phyloP scores from a whole-genome alignment of 2,888 invertebrate genomes.

The Oxytorus armatus region DNA sequence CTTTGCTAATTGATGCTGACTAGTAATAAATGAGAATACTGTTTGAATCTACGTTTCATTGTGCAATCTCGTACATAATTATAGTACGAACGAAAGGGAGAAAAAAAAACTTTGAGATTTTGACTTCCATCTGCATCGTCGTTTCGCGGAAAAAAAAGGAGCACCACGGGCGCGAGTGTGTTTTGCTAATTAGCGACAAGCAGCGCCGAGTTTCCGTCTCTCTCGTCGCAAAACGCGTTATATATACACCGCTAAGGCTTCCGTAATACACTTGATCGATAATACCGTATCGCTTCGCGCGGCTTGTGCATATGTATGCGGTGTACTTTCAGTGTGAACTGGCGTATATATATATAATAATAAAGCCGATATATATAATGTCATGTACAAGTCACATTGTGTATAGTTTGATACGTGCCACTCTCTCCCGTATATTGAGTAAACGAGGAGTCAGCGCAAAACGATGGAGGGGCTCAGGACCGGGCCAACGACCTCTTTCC shows the following conservation, averaged over 20 bases:
- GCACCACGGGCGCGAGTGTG: too few species aligned
- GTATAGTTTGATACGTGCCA: slow-evolving; percentile 13
- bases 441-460: slow-evolving; percentile 20
- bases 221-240: slow-evolving; percentile 32
- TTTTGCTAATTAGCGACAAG: slow-evolving; percentile 69
- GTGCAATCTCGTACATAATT: too few species aligned
- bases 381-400: slow-evolving; percentile 1
- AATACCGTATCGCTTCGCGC: slow-evolving; percentile 73
- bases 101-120: too few species aligned
- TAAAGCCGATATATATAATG: slow-evolving; percentile 25
- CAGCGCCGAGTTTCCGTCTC: slow-evolving; percentile 50
- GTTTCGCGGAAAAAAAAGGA: too few species aligned
- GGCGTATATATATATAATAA: too few species aligned
- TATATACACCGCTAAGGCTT: slow-evolving; percentile 75
- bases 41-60: too few species aligned
- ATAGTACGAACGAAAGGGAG: too few species aligned
- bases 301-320: slow-evolving; percentile 52
- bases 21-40: too few species aligned
- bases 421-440: not conserved
- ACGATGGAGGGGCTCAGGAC: not conserved
- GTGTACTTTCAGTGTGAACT: slow-evolving; percentile 32
- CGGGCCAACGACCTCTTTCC: slow-evolving; percentile 1
- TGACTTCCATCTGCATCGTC: too few species aligned
- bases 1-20: too few species aligned
- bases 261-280: slow-evolving; percentile 80